Evolutionary conservation across 2,888 invertebrate genomes (phyloP).

Genomic region (Chrysolina haemoptera): DNA sequence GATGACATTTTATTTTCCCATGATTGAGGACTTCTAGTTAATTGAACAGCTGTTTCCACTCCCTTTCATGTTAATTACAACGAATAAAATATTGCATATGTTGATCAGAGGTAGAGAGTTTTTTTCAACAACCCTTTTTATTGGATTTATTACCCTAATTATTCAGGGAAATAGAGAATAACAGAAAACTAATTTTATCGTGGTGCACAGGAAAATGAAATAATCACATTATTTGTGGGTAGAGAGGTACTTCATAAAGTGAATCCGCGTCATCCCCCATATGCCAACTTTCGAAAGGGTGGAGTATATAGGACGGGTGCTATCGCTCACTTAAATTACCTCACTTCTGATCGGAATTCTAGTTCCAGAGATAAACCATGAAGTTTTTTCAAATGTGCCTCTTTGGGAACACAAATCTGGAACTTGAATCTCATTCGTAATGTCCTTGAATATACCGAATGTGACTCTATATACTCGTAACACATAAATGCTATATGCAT

Average conservation of each 20-base stretch:
- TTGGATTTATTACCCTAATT: constrained; percentile 14
- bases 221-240: background rate
- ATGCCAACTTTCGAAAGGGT: background rate
- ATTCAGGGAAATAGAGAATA: constrained; percentile 1
- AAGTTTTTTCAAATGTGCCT: too few species aligned
- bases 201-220: background rate
- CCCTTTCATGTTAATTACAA: constrained; percentile 14
- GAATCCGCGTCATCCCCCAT: background rate
- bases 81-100: constrained; percentile 19
- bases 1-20: constrained; percentile 5
- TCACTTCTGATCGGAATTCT: background rate
- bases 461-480: too few species aligned
- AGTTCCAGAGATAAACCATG: background rate
- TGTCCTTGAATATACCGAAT: too few species aligned
- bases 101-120: constrained; percentile 17
- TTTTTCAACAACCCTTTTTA: constrained; percentile 15
- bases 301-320: background rate
- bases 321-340: background rate
- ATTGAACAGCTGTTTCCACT: constrained; percentile 21
- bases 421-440: too few species aligned
- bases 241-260: background rate
- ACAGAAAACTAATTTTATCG: background rate
- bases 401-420: too few species aligned
- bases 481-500: too few species aligned
- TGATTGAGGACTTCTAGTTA: constrained; percentile 12